Base-by-base conservation (phyloP, 1,140 invertebrate species). In the Drosophila equinoxialis region DNA sequence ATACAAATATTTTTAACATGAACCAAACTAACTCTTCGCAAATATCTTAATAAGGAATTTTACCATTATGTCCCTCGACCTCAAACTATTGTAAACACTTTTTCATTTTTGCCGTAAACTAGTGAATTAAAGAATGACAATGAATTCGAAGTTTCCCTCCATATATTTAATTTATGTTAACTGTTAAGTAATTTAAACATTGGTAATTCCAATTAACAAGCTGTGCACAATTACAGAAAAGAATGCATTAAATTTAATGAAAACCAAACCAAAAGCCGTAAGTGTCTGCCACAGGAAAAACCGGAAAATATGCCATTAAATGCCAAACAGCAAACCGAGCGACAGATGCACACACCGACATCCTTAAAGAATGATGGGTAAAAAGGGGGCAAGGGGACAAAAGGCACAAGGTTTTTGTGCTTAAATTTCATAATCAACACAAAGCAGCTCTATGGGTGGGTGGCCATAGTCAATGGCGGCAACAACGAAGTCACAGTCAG, bases 381-480 rank as follows among this genome's bases (percentile, higher is more conserved):
- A 30, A 30, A 64, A 39, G 37, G 37, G 37, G 42, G 59, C 6
- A 30, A 6, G 30, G 51, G 33, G 33, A 68, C 55, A 37, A 70
- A 68, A 68, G 76, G 55, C 67, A 68, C 37, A 65, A 69, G 67
- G 83, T 82, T 86, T 87, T 86, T 86, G 79, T 82, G 65, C 80
- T 86, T 87, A 87, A 86, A 86, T 86, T 86, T 87, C 83, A 86
- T 86, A 86, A 86, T 86, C 70, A 81, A 71, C 68, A 86, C 83
- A 86, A 86, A 86, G 76, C 76, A 77, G 67, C 33, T 66, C 57
- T 74, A 71, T 65, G 68, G 23, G 60, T 60, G 45, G 74, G 39
- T 11, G 60, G 48, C 70, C 39, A 55, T 26, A 54, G 62, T 51
- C 61, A 58, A 37, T 41, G 64, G 42, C 68, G 20, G 17, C 45